These are phyloP conservation scores for Andinoacara biseriatus DNA, from an alignment of 2,113 vertebrate species.

Conservation along the genomic window DNA sequence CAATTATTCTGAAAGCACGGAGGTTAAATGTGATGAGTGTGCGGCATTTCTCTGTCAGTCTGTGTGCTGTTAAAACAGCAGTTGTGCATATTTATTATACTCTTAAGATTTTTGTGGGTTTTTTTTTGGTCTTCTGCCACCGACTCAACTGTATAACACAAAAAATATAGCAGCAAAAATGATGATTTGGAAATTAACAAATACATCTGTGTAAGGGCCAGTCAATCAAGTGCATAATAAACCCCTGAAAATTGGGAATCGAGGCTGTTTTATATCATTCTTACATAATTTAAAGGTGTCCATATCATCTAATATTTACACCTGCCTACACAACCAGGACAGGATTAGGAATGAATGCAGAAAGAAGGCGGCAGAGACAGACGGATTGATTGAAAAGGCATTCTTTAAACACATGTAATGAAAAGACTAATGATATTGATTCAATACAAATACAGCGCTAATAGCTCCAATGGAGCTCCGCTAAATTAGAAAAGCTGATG, in stretches of 20 bases:
- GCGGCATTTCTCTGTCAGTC: background rate
- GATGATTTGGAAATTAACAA: background rate
- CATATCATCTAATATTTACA: background rate
- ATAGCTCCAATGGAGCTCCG: slow-evolving; percentile 36
- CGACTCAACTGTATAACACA: background rate
- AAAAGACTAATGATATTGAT: slow-evolving; percentile 68
- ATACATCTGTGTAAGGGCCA: background rate
- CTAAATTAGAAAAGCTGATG: slow-evolving; percentile 37
- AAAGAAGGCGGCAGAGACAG: slow-evolving; percentile 1
- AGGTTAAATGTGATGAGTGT: background rate
- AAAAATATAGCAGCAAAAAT: background rate
- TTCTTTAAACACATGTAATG: slow-evolving; percentile 51
- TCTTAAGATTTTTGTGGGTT: background rate
- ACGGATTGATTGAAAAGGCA: slow-evolving; percentile 40
- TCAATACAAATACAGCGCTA: slow-evolving; percentile 52
- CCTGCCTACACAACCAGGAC: background rate
- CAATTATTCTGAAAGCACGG: slow-evolving; percentile 26
- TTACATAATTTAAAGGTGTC: background rate
- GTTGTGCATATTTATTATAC: background rate
- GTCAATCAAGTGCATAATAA: background rate
- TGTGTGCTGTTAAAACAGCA: background rate
- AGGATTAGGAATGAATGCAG: background rate
- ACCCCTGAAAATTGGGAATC: background rate
- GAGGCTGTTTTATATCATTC: background rate
- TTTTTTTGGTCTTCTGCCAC: background rate